These are phyloP conservation scores for Thunnus maccoyii DNA, from an alignment of 2,113 vertebrate species.

Conservation along the genomic window DNA sequence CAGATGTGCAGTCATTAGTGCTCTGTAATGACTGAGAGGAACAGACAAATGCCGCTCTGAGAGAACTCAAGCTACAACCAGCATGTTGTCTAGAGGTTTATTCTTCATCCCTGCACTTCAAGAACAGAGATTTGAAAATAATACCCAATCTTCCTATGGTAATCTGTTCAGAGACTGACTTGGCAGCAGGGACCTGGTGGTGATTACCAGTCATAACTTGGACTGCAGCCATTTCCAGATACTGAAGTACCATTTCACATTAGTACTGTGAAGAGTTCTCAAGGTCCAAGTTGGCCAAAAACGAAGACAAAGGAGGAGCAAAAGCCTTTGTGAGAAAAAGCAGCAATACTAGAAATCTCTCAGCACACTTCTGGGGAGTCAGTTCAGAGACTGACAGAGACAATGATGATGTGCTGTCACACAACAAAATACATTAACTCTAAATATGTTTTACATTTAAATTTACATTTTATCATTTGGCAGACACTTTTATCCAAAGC, in stretches of 20 bases:
- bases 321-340: not conserved
- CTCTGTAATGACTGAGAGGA: conserved; percentile 18
- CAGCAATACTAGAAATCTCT: not conserved
- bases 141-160: not conserved
- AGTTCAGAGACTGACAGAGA: not conserved
- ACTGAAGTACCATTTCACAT: not conserved
- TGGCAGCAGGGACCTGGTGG: conserved; percentile 16
- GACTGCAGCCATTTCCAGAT: conserved; percentile 30
- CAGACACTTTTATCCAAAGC: too few relatives aligned
- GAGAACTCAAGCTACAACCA: not conserved
- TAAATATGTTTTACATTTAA: too few relatives aligned
- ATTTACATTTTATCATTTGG: too few relatives aligned
- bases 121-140: not conserved
- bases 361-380: not conserved
- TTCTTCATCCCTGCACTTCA: not conserved
- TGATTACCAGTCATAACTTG: conserved; percentile 36
- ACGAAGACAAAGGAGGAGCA: too few relatives aligned
- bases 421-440: too few relatives aligned
- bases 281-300: not conserved
- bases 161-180: conserved; percentile 22
- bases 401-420: too few relatives aligned
- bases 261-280: conserved; percentile 12
- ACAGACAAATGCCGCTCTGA: not conserved
- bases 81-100: not conserved
- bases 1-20: conserved; percentile 49